Evolutionary conservation across 2,888 invertebrate genomes (phyloP).

Genomic region (Cantharis lateralis): DNA sequence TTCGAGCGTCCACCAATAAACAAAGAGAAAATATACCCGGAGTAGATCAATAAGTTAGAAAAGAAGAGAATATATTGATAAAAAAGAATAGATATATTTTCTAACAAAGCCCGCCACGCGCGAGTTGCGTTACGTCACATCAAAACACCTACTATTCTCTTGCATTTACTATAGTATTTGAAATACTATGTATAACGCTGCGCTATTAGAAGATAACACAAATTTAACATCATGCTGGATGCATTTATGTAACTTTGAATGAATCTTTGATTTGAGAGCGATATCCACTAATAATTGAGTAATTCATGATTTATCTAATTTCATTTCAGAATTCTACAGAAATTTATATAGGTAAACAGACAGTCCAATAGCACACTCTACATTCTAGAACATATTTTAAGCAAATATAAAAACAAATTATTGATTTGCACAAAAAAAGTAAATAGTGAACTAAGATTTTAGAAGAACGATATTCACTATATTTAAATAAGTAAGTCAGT

Average conservation of each 20-base stretch:
- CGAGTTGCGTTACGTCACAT: constrained; percentile 23
- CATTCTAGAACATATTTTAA: too few relatives aligned
- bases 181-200: neutral
- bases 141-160: constrained; percentile 19
- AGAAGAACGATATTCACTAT: too few relatives aligned
- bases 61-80: constrained; percentile 2
- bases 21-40: constrained; percentile 11
- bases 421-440: too few relatives aligned
- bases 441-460: too few relatives aligned
- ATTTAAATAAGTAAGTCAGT: too few relatives aligned
- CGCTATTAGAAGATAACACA: neutral
- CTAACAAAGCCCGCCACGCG: constrained; percentile 29
- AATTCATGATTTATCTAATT: too few relatives aligned
- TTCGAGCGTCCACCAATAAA: constrained; percentile 13
- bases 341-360: too few relatives aligned
- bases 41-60: constrained; percentile 22
- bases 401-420: too few relatives aligned
- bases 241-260: neutral
- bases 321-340: too few relatives aligned
- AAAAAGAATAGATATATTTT: constrained; percentile 13
- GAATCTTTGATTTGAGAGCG: neutral
- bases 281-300: too few relatives aligned
- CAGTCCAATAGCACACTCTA: too few relatives aligned
- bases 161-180: constrained; percentile 8
- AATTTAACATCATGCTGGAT: neutral